A percentile compares a stretch with the other conserved stretches of the same genome.
Evolutionary conservation across 2,888 invertebrate species (phyloP).

Genomic region (Calliscelio sp.): DNA sequence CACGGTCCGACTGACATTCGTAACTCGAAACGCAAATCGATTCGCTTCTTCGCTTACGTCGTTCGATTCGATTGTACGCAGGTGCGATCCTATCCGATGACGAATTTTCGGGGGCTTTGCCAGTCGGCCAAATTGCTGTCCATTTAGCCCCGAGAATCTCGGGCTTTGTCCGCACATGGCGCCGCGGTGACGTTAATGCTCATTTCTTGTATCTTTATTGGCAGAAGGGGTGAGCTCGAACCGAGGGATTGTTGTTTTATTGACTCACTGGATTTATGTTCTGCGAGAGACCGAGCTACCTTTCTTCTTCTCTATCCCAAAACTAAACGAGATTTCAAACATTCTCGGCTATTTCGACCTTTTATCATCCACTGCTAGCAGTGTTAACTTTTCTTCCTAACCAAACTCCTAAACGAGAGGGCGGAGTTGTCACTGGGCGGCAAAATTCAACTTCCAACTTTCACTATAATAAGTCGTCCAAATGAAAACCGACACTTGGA

Average conservation of each 20-base stretch:
- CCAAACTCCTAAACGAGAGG: neutral
- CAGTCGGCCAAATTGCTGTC: constrained; percentile 14
- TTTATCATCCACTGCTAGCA: too few species aligned
- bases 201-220: constrained; percentile 27
- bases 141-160: constrained; percentile 23
- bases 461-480: constrained; percentile 16
- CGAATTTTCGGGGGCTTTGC: constrained; percentile 5
- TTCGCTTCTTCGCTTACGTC: constrained; percentile 28
- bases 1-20: constrained; percentile 50
- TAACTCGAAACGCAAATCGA: constrained; percentile 53
- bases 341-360: too few species aligned
- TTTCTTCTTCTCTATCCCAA: too few species aligned
- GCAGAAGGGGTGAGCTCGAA: neutral
- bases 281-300: neutral
- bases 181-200: constrained; percentile 15
- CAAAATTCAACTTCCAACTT: constrained; percentile 19
- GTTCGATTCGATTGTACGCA: constrained; percentile 22
- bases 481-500: constrained; percentile 28
- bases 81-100: neutral
- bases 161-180: constrained; percentile 9
- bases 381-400: neutral
- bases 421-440: neutral
- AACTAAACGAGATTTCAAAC: too few species aligned
- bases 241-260: constrained; percentile 19
- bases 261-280: neutral